A percentile compares a stretch with the other conserved stretches of the same genome.
phyloP scores from a whole-genome alignment of 2,113 vertebrate genomes.

The Merops nubicus region DNA sequence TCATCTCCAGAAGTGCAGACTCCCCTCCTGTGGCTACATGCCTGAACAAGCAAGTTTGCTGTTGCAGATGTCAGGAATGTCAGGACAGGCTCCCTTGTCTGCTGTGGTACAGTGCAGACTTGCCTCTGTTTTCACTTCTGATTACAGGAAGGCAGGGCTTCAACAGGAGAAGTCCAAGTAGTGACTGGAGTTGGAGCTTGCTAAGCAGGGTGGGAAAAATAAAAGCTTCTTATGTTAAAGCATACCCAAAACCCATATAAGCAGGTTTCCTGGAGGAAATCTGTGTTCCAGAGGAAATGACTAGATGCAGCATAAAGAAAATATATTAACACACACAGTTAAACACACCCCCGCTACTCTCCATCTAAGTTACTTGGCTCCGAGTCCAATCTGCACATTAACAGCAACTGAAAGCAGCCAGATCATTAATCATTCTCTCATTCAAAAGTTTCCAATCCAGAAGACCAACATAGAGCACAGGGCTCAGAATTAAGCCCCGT shows the following conservation, averaged over 20 bases:
- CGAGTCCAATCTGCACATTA: not conserved
- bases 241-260: not conserved
- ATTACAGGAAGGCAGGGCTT: not conserved
- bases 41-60: not conserved
- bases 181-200: fast-evolving
- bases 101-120: not conserved
- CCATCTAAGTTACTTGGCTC: not conserved
- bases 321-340: not conserved
- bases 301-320: not conserved
- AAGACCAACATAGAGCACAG: not conserved
- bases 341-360: not conserved
- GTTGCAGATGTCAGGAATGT: not conserved
- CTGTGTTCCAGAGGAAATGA: constrained; percentile 19
- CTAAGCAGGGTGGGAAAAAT: not conserved
- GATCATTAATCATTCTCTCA: not conserved
- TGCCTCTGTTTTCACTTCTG: not conserved
- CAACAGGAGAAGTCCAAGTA: not conserved
- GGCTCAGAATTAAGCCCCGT: not conserved
- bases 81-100: not conserved
- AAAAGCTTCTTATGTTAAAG: constrained; percentile 25
- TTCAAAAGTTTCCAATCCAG: not conserved
- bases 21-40: constrained; percentile 10
- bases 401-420: not conserved
- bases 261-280: constrained; percentile 39
- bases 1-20: not conserved